Conservation (phyloP, 2,113 vertebrate genomes). For the Paedocypris sp. region DNA sequence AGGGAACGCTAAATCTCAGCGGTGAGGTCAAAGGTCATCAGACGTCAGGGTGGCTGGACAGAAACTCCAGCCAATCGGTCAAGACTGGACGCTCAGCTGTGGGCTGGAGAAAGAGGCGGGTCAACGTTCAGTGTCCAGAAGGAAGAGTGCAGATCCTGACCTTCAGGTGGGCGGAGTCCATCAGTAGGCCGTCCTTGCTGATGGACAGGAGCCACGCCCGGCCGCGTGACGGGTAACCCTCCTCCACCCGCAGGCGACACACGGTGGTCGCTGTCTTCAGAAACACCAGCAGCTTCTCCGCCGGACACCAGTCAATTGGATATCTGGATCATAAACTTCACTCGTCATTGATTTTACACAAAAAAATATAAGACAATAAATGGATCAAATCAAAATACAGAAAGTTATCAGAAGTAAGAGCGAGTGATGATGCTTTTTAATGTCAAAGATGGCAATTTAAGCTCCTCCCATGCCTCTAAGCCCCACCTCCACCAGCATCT, state of each 20-base stretch:
- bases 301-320: slow-evolving; percentile 60
- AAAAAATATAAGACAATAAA: too few species aligned
- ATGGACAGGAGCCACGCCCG: slow-evolving; percentile 40
- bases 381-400: too few species aligned
- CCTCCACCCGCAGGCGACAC: slow-evolving; percentile 51
- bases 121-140: background rate
- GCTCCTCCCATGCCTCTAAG: too few species aligned
- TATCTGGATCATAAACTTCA: too few species aligned
- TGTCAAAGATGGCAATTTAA: too few species aligned
- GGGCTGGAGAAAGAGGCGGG: slow-evolving; percentile 41
- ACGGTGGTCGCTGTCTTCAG: slow-evolving; percentile 52
- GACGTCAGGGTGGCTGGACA: slow-evolving; percentile 41
- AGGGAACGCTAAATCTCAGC: too few species aligned
- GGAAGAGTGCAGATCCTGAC: slow-evolving; percentile 24
- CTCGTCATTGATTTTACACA: too few species aligned
- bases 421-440: too few species aligned
- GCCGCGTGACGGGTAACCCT: slow-evolving; percentile 52
- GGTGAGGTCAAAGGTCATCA: too few species aligned
- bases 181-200: slow-evolving; percentile 34
- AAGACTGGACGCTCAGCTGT: slow-evolving; percentile 30
- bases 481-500: too few species aligned
- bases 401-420: too few species aligned
- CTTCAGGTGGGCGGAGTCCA: slow-evolving; percentile 43
- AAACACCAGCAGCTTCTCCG: slow-evolving; percentile 51
- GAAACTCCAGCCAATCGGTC: slow-evolving; percentile 54